Conservation (phyloP, 2,113 vertebrate genomes). For the Litocranius walleri region DNA sequence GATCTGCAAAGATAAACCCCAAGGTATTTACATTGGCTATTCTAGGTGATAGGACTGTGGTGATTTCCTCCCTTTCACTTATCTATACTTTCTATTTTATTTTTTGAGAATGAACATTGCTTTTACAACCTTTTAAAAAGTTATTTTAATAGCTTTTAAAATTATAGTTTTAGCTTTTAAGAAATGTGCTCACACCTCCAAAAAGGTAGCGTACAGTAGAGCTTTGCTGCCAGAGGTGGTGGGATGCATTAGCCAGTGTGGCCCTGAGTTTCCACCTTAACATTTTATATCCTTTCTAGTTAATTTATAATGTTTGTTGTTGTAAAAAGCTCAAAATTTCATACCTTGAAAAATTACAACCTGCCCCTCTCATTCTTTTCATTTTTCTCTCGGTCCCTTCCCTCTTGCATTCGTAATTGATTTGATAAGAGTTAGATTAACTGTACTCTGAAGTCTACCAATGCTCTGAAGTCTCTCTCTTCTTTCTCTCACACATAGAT, state of each 20-base stretch:
- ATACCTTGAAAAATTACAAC: neutral
- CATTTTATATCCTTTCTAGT: neutral
- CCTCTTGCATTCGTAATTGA: neutral
- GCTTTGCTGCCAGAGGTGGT: neutral
- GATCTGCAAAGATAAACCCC: neutral
- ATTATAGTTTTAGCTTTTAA: neutral
- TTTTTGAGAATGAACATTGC: neutral
- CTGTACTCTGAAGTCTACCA: neutral
- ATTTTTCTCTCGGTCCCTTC: neutral
- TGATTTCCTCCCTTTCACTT: neutral
- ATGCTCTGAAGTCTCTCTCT: neutral
- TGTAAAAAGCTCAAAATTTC: neutral
- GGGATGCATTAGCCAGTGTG: neutral
- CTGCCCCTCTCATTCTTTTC: neutral
- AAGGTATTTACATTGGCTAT: neutral
- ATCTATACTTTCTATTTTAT: neutral
- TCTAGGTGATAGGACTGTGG: neutral
- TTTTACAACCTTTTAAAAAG: neutral
- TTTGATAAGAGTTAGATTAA: neutral
- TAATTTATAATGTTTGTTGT: neutral
- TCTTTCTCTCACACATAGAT: neutral
- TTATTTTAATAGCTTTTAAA: neutral
- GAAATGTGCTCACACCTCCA: neutral
- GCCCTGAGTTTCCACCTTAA: neutral
- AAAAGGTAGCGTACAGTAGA: neutral